phyloP scores from a whole-genome alignment of 1,140 invertebrate genomes.

The Nylanderia fulva region DNA sequence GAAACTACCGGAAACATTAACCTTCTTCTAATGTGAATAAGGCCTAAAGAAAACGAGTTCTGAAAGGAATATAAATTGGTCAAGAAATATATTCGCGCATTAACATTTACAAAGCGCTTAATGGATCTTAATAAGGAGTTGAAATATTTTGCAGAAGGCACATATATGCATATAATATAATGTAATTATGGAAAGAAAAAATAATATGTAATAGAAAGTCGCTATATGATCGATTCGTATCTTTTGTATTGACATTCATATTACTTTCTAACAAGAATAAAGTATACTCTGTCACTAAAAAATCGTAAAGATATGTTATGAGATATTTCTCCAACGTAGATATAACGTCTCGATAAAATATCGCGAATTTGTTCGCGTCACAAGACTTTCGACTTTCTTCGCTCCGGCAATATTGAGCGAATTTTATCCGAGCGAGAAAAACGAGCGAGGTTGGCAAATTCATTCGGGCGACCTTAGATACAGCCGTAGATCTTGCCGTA shows the following conservation, averaged over 20 bases:
- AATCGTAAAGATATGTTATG: neutral
- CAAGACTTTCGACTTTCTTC: slow-evolving; percentile 1
- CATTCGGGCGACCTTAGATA: slow-evolving; percentile 23
- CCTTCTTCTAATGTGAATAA: slow-evolving; percentile 2
- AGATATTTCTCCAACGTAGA: slow-evolving; percentile 26
- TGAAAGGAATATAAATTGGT: neutral
- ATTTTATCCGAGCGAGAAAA: slow-evolving; percentile 58
- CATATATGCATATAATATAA: neutral
- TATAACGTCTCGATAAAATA: slow-evolving; percentile 38
- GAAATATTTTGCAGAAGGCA: neutral
- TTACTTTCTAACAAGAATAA: neutral
- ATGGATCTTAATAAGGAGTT: slow-evolving; percentile 10
- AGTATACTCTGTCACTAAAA: neutral
- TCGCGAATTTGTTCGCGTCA: slow-evolving; percentile 20
- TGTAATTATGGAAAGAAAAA: neutral
- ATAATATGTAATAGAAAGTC: neutral
- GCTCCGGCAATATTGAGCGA: slow-evolving; percentile 1
- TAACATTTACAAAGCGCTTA: neutral
- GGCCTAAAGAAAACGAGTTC: neutral
- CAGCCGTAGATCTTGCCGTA: neutral
- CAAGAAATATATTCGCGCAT: neutral
- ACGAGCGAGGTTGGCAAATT: slow-evolving; percentile 29
- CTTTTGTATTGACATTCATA: neutral
- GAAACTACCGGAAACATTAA: slow-evolving; percentile 30
- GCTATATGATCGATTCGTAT: neutral